Percentiles rank a stretch among this genome's conserved stretches.
phyloP scores from a whole-genome alignment of 2,113 vertebrate genomes.

The Microtus oregoni region DNA sequence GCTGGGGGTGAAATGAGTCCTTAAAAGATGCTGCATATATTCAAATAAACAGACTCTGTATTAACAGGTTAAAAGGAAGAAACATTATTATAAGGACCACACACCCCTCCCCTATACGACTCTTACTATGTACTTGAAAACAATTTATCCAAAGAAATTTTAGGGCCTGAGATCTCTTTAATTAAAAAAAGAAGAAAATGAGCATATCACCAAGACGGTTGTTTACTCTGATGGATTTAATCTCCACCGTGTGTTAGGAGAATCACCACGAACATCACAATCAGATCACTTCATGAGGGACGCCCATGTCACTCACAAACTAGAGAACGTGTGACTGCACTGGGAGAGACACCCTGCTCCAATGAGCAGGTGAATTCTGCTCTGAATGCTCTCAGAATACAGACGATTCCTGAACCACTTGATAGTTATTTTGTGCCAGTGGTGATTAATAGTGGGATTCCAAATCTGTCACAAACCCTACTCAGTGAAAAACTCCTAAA shows the following conservation, averaged over 20 bases:
- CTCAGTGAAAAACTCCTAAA: neutral
- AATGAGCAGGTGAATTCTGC: neutral
- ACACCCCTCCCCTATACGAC: no score
- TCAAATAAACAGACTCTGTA: slow-evolving; percentile 40
- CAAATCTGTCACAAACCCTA: neutral
- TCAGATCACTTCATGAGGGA: slow-evolving; percentile 40
- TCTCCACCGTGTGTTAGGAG: neutral
- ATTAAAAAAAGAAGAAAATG: neutral
- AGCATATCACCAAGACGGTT: neutral
- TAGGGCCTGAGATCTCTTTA: neutral
- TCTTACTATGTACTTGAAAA: neutral
- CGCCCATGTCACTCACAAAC: neutral
- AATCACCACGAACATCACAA: neutral
- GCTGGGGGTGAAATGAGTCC: neutral
- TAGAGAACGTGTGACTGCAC: slow-evolving; percentile 19
- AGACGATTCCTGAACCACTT: neutral
- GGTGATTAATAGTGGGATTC: neutral
- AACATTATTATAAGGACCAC: neutral
- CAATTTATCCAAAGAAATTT: slow-evolving; percentile 25
- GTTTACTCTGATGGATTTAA: slow-evolving; percentile 45
- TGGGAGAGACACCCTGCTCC: neutral
- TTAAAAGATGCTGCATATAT: neutral
- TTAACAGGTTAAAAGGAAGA: slow-evolving; percentile 52
- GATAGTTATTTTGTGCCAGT: neutral
- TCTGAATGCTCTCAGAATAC: neutral